Evolutionary conservation across 1,140 invertebrate genomes (phyloP), one percentile per base, ranked within the genome.

Genomic region (Heliconius congener): DNA sequence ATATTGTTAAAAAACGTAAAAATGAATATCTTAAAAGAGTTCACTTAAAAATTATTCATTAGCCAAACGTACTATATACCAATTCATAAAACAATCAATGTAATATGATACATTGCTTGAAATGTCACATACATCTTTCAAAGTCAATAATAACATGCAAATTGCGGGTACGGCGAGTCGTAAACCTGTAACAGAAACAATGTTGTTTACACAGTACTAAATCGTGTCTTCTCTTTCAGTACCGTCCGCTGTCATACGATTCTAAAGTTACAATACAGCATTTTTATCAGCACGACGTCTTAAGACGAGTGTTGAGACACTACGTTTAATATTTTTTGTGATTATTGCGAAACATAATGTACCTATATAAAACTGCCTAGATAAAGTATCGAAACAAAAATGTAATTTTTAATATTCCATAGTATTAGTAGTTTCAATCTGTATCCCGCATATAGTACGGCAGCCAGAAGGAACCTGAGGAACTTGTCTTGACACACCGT

Each of bases 171-270:
- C 73, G 71, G 73, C 75, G 71, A 76, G 78, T 81, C 78, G 72
- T 84, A 82, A 81, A 82, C 73, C 74, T 84, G 79, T 85, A 83
- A 86, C 84, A 82, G 85, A 83, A 83, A 86, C 82, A 84, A 85
- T 87, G 84, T 86, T 81, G 81, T 85, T 86, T 86, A 82, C 75
- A 76, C 37, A 75, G 66, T 73, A 81, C 71, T 87, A 88, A 87
- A 85, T 84, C 57, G 79, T 78, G 74, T 73, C 77, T 82, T 83
- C 81, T 82, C 80, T 83, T 82, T 85, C 85, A 79, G 76, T 71
- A 84, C 85, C 87, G 83, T 84, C 83, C 80, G 81, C 81, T 81
- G 78, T 88, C 79, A 74, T 82, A 70, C 78, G 77, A 71, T 81
- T 77, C 73, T 72, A 71, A 81, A 70, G 77, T 9, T 66, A 11